phyloP scores from a whole-genome alignment of 2,797 vertebrate species.

The Falco rusticolus region DNA sequence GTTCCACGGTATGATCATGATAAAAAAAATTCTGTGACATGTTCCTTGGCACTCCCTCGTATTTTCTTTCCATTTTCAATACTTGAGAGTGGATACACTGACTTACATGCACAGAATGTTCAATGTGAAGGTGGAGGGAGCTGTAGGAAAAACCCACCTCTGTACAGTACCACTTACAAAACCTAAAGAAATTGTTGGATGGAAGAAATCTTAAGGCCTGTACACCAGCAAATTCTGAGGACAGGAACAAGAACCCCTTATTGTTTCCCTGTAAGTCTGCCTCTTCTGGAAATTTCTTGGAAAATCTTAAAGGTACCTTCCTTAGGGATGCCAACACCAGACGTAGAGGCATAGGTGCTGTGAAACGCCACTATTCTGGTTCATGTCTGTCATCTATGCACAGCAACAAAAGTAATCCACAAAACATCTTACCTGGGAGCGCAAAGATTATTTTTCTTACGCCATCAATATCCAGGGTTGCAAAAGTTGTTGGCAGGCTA shows the following conservation, averaged over 20 bases:
- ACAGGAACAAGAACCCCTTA: background rate
- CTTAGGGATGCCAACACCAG: background rate
- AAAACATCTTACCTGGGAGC: conserved; percentile 89
- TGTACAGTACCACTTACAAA: background rate
- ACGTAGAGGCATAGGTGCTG: background rate
- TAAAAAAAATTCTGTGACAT: background rate
- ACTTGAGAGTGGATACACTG: background rate
- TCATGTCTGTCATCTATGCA: background rate
- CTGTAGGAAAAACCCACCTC: background rate
- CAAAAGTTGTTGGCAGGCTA: conserved; percentile 97
- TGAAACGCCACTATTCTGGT: background rate
- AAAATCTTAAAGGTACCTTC: background rate
- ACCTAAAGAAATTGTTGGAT: background rate
- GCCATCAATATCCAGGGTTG: conserved; percentile 95
- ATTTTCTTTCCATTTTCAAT: background rate
- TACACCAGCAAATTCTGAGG: background rate
- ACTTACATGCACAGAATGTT: background rate
- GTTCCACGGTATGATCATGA: background rate
- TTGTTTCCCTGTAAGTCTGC: background rate
- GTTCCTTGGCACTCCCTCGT: background rate
- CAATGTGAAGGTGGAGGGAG: background rate
- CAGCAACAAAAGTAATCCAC: conserved; percentile 29
- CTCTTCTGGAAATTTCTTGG: background rate
- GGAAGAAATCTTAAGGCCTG: background rate
- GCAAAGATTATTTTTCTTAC: conserved; percentile 99